Percentiles rank a stretch among this genome's conserved stretches.
Evolutionary conservation across 1,140 invertebrate species (phyloP).

Genomic region (Galendromus occidentalis): DNA sequence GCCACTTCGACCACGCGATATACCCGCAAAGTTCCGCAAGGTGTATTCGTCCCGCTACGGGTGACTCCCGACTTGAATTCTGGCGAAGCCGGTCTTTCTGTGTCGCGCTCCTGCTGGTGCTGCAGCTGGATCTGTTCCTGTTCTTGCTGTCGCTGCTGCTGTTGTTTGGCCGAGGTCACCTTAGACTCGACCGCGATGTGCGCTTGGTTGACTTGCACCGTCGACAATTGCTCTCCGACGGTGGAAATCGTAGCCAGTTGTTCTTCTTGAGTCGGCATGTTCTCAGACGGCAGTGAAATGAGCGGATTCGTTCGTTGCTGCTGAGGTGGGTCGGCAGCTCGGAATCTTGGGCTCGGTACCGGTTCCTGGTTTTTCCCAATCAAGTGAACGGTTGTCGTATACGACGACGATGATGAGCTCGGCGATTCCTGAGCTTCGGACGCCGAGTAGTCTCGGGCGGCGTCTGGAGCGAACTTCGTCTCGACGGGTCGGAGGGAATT

Average conservation of each 20-base stretch:
- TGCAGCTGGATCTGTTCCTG: background rate
- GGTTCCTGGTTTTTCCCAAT: background rate
- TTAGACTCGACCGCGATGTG: background rate
- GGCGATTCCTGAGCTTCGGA: background rate
- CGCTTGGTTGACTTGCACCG: background rate
- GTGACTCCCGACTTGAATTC: constrained; percentile 4
- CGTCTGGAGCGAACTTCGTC: background rate
- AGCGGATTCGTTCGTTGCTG: background rate
- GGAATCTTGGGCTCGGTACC: background rate
- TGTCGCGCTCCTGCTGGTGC: background rate
- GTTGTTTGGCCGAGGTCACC: background rate
- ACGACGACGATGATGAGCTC: background rate
- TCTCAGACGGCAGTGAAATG: too few species aligned
- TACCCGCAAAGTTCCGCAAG: background rate
- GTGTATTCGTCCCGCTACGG: background rate
- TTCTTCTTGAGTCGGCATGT: background rate
- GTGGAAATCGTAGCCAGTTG: background rate
- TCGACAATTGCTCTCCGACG: background rate
- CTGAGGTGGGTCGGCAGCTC: background rate
- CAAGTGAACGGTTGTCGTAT: background rate
- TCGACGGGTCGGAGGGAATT: background rate
- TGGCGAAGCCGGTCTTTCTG: background rate
- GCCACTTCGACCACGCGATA: constrained; percentile 6
- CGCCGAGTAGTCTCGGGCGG: background rate
- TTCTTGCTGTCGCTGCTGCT: background rate